A percentile compares a stretch with the other conserved stretches of the same genome.
phyloP scores from a whole-genome alignment of 2,113 vertebrate species.

The Proteles cristata region DNA sequence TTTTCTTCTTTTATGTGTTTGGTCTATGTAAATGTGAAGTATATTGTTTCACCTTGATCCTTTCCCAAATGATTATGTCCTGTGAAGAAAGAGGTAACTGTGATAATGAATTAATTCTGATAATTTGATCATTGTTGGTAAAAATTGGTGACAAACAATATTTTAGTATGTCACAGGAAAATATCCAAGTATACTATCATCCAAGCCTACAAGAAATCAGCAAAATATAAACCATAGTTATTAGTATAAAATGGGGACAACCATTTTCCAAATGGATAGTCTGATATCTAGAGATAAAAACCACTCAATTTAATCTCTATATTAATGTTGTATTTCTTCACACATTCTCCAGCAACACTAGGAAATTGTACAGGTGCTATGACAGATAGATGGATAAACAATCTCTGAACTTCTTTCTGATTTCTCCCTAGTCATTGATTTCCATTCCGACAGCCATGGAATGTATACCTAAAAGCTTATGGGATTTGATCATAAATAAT shows the following conservation, averaged over 20 bases:
- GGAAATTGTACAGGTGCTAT: slow-evolving; percentile 1
- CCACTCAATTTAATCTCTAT: background rate
- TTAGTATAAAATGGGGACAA: background rate
- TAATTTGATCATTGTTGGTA: background rate
- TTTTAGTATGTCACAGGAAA: background rate
- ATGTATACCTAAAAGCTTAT: background rate
- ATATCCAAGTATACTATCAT: background rate
- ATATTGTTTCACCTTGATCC: background rate
- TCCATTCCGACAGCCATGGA: background rate
- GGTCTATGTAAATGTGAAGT: background rate
- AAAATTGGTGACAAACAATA: background rate
- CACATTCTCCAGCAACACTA: background rate
- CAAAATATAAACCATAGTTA: background rate
- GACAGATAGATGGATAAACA: slow-evolving; percentile 21
- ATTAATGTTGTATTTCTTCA: background rate
- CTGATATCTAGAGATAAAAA: background rate
- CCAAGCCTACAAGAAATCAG: background rate
- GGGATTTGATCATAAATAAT: slow-evolving; percentile 35
- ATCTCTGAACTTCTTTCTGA: background rate
- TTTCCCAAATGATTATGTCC: background rate
- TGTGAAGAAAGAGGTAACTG: background rate
- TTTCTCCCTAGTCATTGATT: background rate
- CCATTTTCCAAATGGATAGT: background rate
- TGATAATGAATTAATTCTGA: background rate
- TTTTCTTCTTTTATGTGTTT: background rate